Percentiles rank a stretch among this genome's conserved stretches.
Conservation (phyloP, 2,797 vertebrate species). For the Malacoctenus gilli region DNA sequence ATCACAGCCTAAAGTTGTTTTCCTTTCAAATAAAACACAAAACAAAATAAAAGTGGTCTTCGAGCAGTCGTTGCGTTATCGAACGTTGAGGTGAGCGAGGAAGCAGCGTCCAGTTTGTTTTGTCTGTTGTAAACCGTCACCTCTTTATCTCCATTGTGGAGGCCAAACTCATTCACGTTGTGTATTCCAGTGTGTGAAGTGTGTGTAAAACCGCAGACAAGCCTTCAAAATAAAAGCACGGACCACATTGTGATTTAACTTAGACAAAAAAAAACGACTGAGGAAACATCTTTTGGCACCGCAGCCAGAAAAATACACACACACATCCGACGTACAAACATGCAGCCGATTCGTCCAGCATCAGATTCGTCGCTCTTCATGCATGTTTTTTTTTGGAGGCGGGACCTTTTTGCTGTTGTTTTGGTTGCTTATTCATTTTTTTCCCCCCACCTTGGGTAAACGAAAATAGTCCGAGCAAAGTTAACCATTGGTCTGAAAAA, state of each 20-base stretch:
- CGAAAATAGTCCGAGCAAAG: constrained; percentile 12
- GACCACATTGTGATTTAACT: constrained; percentile 24
- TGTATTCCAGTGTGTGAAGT: constrained; percentile 60
- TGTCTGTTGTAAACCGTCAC: too few relatives aligned
- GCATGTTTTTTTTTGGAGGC: constrained; percentile 29
- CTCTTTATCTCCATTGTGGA: too few relatives aligned
- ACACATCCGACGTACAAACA: constrained; percentile 55
- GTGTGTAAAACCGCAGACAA: constrained; percentile 38
- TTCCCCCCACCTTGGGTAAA: too few relatives aligned
- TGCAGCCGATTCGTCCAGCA: constrained; percentile 49
- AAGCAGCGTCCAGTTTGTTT: constrained; percentile 7
- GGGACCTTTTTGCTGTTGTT: constrained; percentile 17
- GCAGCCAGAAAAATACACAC: constrained; percentile 43
- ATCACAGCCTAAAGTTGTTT: constrained; percentile 41
- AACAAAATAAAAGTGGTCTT: too few relatives aligned
- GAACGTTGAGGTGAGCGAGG: constrained; percentile 35
- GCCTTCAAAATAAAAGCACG: constrained; percentile 52
- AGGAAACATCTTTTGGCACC: constrained; percentile 46
- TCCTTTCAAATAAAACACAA: too few relatives aligned
- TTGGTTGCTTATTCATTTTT: constrained; percentile 14
- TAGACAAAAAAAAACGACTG: constrained; percentile 47
- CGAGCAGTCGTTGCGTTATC: too few relatives aligned
- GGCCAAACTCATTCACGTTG: not conserved
- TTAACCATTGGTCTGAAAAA: constrained; percentile 27
- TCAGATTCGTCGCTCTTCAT: constrained; percentile 54